Evolutionary conservation across 2,797 vertebrate species (phyloP).

Genomic region (Aselliscus stoliczkanus): DNA sequence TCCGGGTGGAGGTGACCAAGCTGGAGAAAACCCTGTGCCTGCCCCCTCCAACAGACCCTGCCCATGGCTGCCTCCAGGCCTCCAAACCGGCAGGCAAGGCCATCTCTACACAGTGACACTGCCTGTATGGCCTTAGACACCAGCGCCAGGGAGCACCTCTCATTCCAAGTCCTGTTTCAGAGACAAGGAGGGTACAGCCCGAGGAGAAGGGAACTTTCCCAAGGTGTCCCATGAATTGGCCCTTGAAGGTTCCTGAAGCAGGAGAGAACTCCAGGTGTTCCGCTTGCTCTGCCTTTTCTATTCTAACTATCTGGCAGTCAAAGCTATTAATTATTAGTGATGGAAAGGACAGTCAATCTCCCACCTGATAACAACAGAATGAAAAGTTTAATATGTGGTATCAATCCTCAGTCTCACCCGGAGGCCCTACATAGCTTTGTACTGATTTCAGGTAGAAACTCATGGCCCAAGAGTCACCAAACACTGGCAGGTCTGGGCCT

Average conservation of each 20-base stretch:
- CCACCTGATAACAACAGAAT: background rate
- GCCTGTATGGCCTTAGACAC: background rate
- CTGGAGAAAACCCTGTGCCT: background rate
- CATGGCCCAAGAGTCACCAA: background rate
- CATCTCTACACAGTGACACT: background rate
- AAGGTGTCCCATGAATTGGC: accelerated
- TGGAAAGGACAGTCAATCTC: background rate
- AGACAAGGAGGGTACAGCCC: background rate
- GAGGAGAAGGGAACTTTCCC: background rate
- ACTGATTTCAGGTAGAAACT: background rate
- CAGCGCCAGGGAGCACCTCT: background rate
- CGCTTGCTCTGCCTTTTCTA: background rate
- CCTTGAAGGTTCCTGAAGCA: background rate
- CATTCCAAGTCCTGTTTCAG: background rate
- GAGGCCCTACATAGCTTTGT: background rate
- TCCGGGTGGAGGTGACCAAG: no score
- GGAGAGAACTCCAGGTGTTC: background rate
- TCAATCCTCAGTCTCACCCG: background rate
- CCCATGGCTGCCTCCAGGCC: background rate
- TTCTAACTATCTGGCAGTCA: background rate
- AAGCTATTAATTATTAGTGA: background rate
- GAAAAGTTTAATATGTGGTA: background rate
- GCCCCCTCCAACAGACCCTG: background rate
- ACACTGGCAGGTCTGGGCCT: background rate
- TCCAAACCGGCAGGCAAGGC: background rate